These are phyloP conservation scores for Margaritifera margaritifera DNA, from an alignment of 2,888 invertebrate species.

Conservation along the genomic window DNA sequence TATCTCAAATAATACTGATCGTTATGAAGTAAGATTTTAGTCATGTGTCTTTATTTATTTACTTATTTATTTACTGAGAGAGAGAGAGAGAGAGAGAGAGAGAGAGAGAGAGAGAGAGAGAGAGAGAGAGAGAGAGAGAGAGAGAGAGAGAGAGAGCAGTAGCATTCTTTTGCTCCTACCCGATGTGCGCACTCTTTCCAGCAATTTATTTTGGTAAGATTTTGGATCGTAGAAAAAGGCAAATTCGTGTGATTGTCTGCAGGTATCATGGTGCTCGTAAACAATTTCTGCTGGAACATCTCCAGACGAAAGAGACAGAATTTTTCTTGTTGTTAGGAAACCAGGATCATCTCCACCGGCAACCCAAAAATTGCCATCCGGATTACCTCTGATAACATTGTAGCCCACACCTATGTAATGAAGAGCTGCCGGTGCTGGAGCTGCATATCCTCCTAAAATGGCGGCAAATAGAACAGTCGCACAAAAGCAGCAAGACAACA, in stretches of 20 bases:
- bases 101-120: slow-evolving; percentile 4
- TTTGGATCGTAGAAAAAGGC: slow-evolving; percentile 28
- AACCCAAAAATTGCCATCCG: slow-evolving; percentile 40
- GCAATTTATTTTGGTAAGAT: slow-evolving; percentile 34
- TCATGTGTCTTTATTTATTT: no score
- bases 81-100: neutral
- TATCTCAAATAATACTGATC: no score
- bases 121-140: slow-evolving; percentile 4
- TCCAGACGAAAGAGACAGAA: slow-evolving; percentile 20
- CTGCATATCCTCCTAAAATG: slow-evolving; percentile 22
- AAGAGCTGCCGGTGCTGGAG: slow-evolving; percentile 29
- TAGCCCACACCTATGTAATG: slow-evolving; percentile 41
- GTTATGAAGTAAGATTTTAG: no score
- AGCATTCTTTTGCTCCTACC: slow-evolving; percentile 10
- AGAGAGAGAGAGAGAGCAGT: neutral
- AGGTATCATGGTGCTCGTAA: slow-evolving; percentile 36
- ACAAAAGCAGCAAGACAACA: slow-evolving; percentile 22
- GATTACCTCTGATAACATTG: slow-evolving; percentile 31
- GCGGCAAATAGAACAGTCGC: slow-evolving; percentile 23
- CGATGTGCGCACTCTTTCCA: slow-evolving; percentile 24
- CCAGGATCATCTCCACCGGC: slow-evolving; percentile 40
- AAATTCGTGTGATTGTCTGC: slow-evolving; percentile 31
- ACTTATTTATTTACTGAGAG: no score
- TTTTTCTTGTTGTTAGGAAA: slow-evolving; percentile 30
- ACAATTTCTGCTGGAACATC: slow-evolving; percentile 27